These are phyloP conservation scores for Acrobasis repandana DNA, from an alignment of 2,888 invertebrate species.

Conservation along the genomic window DNA sequence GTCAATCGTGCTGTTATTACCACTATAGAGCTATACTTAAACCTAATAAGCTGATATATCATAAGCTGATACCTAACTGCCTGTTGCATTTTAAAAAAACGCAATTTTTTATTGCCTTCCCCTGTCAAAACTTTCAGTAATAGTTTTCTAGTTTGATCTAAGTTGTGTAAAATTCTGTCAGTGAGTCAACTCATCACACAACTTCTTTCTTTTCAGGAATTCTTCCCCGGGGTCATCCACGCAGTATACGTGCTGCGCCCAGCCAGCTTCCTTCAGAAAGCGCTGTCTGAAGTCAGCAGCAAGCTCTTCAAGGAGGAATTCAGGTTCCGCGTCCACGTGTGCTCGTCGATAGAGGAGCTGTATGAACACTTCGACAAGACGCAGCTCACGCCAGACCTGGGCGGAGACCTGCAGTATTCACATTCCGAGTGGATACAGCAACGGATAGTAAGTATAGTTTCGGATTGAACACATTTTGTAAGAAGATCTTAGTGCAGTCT, in stretches of 20 bases:
- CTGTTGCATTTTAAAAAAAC: no score
- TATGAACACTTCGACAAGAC: conserved; percentile 92
- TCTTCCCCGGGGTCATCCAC: conserved; percentile 96
- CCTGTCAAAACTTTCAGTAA: no score
- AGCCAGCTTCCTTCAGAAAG: conserved; percentile 97
- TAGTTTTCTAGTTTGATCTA: no score
- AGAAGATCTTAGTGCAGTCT: no score
- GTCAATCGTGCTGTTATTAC: no score
- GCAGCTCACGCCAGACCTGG: conserved; percentile 94
- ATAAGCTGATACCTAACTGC: no score
- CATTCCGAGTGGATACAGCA: conserved; percentile 99
- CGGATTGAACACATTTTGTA: background rate
- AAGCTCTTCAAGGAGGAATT: conserved; percentile 96
- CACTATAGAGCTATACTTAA: no score
- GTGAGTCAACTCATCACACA: no score
- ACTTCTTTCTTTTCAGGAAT: conserved; percentile 86
- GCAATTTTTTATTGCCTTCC: no score
- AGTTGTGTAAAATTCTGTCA: no score
- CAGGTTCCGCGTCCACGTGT: conserved; percentile 94
- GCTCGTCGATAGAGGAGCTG: conserved; percentile 92
- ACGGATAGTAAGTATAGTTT: conserved; percentile 88
- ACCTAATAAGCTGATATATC: no score
- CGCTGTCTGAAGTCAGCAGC: conserved; percentile 96
- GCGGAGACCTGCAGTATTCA: conserved; percentile 94
- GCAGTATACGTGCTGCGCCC: conserved; percentile 97